Evolutionary conservation across 2,797 vertebrate genomes (phyloP), one percentile per base, ranked within the genome.

Genomic region (Sus cebifrons): DNA sequence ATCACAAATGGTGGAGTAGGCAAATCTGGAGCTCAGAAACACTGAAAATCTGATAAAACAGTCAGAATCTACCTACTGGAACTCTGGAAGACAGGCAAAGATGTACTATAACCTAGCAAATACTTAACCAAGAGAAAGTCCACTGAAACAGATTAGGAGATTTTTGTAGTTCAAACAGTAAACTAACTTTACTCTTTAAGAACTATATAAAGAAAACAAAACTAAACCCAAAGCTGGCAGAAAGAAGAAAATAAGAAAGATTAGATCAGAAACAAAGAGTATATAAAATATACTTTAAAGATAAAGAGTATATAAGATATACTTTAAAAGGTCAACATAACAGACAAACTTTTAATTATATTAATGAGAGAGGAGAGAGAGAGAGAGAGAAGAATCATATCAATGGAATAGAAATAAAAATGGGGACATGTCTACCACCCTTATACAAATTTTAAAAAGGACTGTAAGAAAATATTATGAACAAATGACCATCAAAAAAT

Each of bases 241-340:
- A 68, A 78, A 83, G 78, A 78, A 83, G 78, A 86, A 90, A 78
- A 58, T 36, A 78, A 85, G 70, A 58, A 78, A 71, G 23, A 78
- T 29, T 23, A 65, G 36, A 75, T 62, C n/a, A 67, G 18, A n/a
- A 20, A 78, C 23, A 52, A 85, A 74, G 8, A 40, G 29, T 40
- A 62, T 23, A 56, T 0, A 74, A 27, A 94, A 36, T 36, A 36
- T 36, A 36, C 36, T 36, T 36, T 36, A 36, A 36, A n/a, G 27
- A 78, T n/a, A 52, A 85, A 74, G 8, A 40, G 29, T 40, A 62
- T 23, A 56, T 0, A 74, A 27, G 89, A 36, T 36, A 36, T 36
- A 36, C 36, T 36, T 36, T 36, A 56, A 60, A 78, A 32, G 40
- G 60, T 56, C 20, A 74, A 73, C n/a, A 73, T 49, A 87, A 32